A percentile compares a stretch with the other conserved stretches of the same genome.
Conservation (phyloP, 2,888 invertebrate genomes). For the Entomobrya multifasciata region DNA sequence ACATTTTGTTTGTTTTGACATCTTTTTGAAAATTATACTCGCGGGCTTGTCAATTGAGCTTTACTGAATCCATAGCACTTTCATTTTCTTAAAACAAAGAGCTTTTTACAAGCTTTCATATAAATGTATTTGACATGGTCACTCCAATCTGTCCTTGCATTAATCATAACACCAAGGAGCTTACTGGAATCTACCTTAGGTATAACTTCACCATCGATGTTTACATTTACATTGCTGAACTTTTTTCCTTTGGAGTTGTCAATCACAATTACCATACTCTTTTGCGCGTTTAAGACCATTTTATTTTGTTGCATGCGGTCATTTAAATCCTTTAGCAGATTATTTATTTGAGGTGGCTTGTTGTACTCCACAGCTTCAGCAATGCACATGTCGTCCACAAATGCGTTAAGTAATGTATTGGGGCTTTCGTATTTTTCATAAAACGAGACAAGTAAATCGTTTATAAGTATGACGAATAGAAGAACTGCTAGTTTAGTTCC, state of each 20-base stretch:
- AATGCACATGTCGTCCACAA: too few species aligned
- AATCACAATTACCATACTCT: constrained; percentile 45
- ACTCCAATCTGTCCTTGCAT: constrained; percentile 37
- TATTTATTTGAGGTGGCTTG: neutral
- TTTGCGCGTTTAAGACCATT: constrained; percentile 23
- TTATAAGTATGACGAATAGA: too few species aligned
- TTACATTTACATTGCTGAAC: constrained; percentile 14
- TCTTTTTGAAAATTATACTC: too few species aligned
- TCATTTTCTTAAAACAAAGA: constrained; percentile 17
- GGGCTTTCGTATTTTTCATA: too few species aligned
- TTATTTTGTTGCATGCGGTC: neutral
- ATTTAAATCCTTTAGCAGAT: neutral
- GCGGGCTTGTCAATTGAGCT: constrained; percentile 8
- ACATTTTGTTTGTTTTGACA: too few species aligned
- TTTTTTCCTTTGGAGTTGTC: constrained; percentile 37
- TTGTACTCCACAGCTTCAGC: too few species aligned
- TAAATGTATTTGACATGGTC: constrained; percentile 22
- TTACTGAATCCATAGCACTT: neutral
- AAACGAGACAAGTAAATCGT: too few species aligned
- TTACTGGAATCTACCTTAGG: neutral
- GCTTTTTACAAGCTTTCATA: neutral
- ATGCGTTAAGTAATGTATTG: too few species aligned
- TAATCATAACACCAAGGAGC: constrained; percentile 27
- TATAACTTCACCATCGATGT: neutral
- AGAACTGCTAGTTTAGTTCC: neutral